Conservation (phyloP, 2,797 vertebrate genomes). For the Anableps anableps region DNA sequence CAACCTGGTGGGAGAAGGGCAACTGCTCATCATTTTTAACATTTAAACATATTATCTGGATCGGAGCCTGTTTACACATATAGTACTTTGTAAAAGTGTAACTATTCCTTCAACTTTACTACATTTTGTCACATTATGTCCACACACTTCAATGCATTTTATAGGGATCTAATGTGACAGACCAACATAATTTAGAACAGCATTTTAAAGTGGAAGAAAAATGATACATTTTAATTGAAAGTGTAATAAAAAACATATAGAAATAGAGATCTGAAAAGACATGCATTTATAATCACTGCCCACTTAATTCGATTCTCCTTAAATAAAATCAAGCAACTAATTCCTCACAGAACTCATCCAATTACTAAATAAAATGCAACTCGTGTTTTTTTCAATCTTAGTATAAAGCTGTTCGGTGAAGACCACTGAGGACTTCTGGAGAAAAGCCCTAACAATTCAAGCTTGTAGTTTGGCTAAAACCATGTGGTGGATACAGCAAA, state of each 20-base stretch:
- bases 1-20: slow-evolving; percentile 3
- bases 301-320: neutral
- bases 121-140: neutral
- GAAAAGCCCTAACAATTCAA: neutral
- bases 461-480: too few species aligned
- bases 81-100: neutral
- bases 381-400: neutral
- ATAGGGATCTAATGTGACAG: neutral
- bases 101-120: neutral
- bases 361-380: neutral
- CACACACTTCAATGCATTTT: neutral
- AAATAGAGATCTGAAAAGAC: neutral
- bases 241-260: neutral
- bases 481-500: too few species aligned
- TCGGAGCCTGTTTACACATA: neutral
- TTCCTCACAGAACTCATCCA: too few species aligned
- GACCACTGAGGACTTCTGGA: neutral
- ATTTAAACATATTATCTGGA: neutral
- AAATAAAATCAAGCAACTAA: neutral
- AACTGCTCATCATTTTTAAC: neutral
- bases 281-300: neutral
- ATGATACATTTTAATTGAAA: neutral
- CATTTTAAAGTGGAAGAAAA: neutral
- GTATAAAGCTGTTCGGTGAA: neutral
- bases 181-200: neutral